Evolutionary conservation across 2,113 vertebrate species (phyloP).

Genomic region (Toxostoma redivivum): DNA sequence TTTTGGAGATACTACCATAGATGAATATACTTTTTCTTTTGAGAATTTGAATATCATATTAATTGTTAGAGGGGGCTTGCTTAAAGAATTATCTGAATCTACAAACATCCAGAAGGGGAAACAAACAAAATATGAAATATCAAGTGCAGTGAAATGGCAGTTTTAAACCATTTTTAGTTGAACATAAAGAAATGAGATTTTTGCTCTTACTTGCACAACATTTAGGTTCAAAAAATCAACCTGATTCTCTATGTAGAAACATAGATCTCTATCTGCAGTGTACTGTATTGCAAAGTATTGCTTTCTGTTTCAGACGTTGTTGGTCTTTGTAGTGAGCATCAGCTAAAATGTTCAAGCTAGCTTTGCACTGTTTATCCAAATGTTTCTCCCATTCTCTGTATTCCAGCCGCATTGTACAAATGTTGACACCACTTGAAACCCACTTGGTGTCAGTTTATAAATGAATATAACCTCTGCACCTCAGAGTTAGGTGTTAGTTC

Average conservation of each 20-base stretch:
- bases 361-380: background rate
- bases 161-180: background rate
- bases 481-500: background rate
- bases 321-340: constrained; percentile 29
- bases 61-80: background rate
- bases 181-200: background rate
- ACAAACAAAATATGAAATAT: background rate
- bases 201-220: background rate
- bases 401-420: background rate
- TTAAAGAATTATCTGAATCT: background rate
- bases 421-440: background rate
- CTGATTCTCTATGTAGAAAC: background rate
- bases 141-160: background rate
- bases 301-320: background rate
- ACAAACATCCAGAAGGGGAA: background rate
- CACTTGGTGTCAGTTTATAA: background rate
- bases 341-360: background rate
- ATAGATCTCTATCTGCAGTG: background rate
- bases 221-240: background rate
- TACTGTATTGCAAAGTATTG: background rate
- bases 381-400: background rate
- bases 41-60: background rate
- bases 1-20: background rate
- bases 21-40: background rate
- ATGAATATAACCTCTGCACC: background rate